Conservation (phyloP, 2,888 invertebrate species). For the Dicyrtoma fusca region DNA sequence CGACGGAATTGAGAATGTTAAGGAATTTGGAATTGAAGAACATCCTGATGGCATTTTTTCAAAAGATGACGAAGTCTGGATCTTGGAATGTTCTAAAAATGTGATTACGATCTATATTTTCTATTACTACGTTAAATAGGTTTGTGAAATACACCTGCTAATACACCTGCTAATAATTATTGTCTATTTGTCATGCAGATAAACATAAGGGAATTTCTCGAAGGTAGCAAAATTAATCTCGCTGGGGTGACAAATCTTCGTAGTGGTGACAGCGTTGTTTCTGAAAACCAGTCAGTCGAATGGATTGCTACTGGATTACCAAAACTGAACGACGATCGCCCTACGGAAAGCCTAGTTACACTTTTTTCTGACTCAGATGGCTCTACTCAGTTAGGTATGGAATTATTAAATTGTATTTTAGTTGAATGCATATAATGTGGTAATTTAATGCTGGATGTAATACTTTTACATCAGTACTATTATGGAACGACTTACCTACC, state of each 20-base stretch:
- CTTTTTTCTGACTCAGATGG: slow-evolving; percentile 25
- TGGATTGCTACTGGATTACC: slow-evolving; percentile 5
- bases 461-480: too few species aligned
- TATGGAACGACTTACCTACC: too few species aligned
- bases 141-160: too few species aligned
- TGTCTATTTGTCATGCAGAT: slow-evolving; percentile 24
- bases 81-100: slow-evolving; percentile 38
- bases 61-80: slow-evolving; percentile 33
- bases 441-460: too few species aligned
- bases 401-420: neutral
- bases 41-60: slow-evolving; percentile 27
- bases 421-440: neutral
- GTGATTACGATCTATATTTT: slow-evolving; percentile 16
- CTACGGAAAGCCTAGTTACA: slow-evolving; percentile 4
- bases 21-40: too few species aligned
- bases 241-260: neutral
- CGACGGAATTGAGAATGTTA: neutral
- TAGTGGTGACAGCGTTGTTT: neutral
- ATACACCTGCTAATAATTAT: too few species aligned
- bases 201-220: slow-evolving; percentile 12
- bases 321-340: neutral
- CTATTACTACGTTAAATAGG: neutral
- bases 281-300: slow-evolving; percentile 7
- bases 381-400: slow-evolving; percentile 28
- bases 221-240: slow-evolving; percentile 28